A percentile compares a stretch with the other conserved stretches of the same genome.
These are phyloP conservation scores for Ricordea florida DNA, from an alignment of 92 coral and sea anemone species.

Conservation along the genomic window DNA sequence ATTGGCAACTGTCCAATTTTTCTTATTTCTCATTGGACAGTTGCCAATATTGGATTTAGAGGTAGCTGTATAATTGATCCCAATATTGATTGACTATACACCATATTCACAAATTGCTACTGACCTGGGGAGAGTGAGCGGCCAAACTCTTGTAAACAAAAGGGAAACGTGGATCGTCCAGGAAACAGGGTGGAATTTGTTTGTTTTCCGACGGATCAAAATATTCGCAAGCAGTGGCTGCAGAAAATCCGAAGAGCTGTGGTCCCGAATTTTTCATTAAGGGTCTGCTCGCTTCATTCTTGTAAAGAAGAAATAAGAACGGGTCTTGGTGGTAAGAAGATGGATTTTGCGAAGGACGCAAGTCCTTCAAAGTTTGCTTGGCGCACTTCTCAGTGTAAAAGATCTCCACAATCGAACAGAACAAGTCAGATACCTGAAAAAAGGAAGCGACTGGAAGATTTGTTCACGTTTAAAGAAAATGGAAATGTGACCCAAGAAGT, in stretches of 20 bases:
- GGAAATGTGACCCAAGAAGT: too few species aligned
- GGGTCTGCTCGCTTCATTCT: background rate
- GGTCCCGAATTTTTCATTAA: background rate
- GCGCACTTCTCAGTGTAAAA: conserved; percentile 24
- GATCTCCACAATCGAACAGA: conserved; percentile 16
- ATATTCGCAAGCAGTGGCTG: background rate
- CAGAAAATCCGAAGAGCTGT: background rate
- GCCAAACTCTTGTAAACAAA: too few species aligned
- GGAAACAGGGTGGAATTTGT: too few species aligned
- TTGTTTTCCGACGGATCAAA: background rate
- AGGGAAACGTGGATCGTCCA: background rate
- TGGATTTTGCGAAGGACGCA: background rate
- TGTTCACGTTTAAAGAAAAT: conserved; percentile 5
- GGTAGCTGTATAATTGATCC: too few species aligned
- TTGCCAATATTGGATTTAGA: too few species aligned
- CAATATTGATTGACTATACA: too few species aligned
- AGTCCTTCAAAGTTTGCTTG: conserved; percentile 27
- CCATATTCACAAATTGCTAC: too few species aligned
- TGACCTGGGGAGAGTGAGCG: too few species aligned
- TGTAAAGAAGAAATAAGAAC: background rate
- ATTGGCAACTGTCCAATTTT: too few species aligned
- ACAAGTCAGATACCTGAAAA: conserved; percentile 14
- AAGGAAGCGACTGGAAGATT: conserved; percentile 18
- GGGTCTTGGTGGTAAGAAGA: background rate
- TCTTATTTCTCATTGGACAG: too few species aligned